These are phyloP conservation scores for Cettia cetti DNA, from an alignment of 2,113 vertebrate species.

Conservation along the genomic window DNA sequence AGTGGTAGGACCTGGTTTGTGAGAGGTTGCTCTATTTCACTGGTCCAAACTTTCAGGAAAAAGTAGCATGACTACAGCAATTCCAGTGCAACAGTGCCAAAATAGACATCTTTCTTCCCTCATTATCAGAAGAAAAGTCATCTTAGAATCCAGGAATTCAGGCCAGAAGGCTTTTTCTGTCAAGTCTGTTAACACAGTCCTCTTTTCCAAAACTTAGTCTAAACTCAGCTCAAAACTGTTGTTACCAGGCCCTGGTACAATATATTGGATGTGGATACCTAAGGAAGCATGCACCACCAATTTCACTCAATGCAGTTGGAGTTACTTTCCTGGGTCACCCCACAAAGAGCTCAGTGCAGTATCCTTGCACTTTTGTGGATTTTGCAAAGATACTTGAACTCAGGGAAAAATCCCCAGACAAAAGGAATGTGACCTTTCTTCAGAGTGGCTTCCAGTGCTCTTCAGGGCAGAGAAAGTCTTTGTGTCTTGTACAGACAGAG, in stretches of 20 bases:
- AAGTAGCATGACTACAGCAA: not conserved
- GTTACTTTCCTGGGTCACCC: not conserved
- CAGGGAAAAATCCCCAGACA: not conserved
- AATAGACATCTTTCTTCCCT: not conserved
- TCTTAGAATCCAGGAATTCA: not conserved
- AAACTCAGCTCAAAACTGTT: not conserved
- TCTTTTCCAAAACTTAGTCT: not conserved
- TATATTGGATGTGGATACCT: not conserved
- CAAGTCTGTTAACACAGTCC: not conserved
- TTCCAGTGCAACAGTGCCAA: not conserved
- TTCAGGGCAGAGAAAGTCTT: not conserved
- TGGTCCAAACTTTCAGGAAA: not conserved
- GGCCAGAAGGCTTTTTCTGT: not conserved
- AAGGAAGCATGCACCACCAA: not conserved
- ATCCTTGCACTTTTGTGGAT: not conserved
- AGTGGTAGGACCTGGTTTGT: not conserved
- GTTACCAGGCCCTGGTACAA: not conserved
- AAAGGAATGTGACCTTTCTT: not conserved
- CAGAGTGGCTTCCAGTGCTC: not conserved
- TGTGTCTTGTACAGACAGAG: not conserved
- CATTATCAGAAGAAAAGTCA: not conserved
- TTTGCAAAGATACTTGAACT: not conserved
- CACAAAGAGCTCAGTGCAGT: not conserved
- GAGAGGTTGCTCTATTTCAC: not conserved
- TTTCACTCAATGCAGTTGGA: rapidly evolving